These are phyloP conservation scores for Aldrovandia affinis DNA, from an alignment of 2,797 vertebrate species.

Conservation along the genomic window DNA sequence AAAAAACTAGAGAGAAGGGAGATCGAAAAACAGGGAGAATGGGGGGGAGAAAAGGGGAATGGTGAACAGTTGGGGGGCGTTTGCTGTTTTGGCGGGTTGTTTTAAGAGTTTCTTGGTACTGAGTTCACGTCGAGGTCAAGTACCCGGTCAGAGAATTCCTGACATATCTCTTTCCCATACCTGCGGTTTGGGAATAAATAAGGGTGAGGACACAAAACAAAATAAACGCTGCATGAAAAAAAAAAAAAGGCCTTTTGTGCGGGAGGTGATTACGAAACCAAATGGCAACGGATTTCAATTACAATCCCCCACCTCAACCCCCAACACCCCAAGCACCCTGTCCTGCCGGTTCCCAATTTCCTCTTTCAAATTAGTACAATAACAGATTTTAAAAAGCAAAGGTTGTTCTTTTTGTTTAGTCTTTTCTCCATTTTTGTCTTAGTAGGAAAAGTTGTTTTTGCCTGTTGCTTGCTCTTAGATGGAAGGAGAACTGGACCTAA, in stretches of 20 bases:
- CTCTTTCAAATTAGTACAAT: slow-evolving; percentile 66
- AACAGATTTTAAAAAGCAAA: slow-evolving; percentile 52
- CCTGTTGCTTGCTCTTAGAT: neutral
- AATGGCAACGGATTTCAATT: slow-evolving; percentile 59
- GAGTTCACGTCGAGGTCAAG: slow-evolving; percentile 67
- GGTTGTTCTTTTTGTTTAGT: neutral
- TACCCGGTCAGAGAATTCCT: slow-evolving; percentile 57
- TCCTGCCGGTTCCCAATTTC: slow-evolving; percentile 63
- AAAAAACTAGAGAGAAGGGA: neutral
- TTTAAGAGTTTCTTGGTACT: neutral
- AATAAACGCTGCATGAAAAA: slow-evolving; percentile 56
- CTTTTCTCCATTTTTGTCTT: neutral
- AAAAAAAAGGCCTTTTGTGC: slow-evolving; percentile 60
- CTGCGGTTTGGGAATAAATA: slow-evolving; percentile 55
- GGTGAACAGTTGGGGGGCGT: neutral
- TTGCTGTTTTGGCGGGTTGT: neutral
- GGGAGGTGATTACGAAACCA: slow-evolving; percentile 51
- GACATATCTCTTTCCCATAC: slow-evolving; percentile 55
- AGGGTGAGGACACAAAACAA: slow-evolving; percentile 50
- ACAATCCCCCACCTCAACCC: slow-evolving; percentile 57
- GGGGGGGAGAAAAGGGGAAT: too few species aligned
- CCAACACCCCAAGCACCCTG: slow-evolving; percentile 45
- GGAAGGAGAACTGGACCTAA: too few species aligned
- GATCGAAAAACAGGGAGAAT: neutral
- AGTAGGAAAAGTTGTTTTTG: neutral